Evolutionary conservation across 2,797 vertebrate species (phyloP), one percentile per base, ranked within the genome.

Genomic region (Coluber constrictor): DNA sequence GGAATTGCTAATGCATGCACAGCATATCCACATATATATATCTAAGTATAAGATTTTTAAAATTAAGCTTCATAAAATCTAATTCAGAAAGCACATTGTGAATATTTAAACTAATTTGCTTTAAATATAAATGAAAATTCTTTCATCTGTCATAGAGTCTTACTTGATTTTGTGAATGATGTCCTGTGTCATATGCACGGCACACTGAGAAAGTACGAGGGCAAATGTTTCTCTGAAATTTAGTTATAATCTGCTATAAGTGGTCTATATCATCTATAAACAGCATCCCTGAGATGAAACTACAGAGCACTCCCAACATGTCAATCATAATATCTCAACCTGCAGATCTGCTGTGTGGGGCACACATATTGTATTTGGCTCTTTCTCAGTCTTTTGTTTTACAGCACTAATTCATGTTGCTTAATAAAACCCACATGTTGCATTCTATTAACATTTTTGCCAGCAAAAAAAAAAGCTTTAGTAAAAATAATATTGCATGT

Each of bases 321-420:
- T 57, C 94, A 90, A n/a, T 51, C n/a, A 83, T 86, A 23, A 23
- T 59, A 61, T 43, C 95, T 94, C 90, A 95, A 70, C 70, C 93
- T 27, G 87, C 10, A 57, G 66, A 54, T 23, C 88, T 92, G 25
- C 47, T 87, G 66, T 9, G 27, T 37, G 6, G n/a, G 91, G 1
- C 29, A 93, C 92, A 92, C 94, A 29, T 16, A 66, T 8, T 51
- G 51, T 51, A 51, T n/a, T 90, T 92, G 10, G 83, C 54, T 95
- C 4, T 86, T 89, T 13, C 79, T 87, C 0, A 1, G 4, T 18
- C 60, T 92, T 89, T 88, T 90, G 88, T 90, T 66, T 83, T 54
- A 90, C 47, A 56, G 32, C 66, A 51, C 86, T 88, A 94, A 90
- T 56, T 94, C 91, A 43, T 0, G 1, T 89, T 61, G 94, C 90